Evolutionary conservation across 2,113 vertebrate genomes (phyloP), one percentile per base, ranked within the genome.

Genomic region (Thalassoma bifasciatum): DNA sequence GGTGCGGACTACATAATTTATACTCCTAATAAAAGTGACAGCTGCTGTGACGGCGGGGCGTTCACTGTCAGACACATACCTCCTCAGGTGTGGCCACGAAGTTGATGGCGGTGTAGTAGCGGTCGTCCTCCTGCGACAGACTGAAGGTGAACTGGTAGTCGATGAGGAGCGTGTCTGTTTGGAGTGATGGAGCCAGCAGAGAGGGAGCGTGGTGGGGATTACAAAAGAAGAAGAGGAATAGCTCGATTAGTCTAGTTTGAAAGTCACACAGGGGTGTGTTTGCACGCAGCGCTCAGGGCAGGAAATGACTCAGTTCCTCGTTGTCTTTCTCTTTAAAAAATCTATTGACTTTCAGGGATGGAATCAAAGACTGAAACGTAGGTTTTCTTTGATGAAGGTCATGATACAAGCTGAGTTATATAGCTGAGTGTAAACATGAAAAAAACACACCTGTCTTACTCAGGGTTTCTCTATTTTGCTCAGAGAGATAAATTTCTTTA

Each of bases 61-160:
- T 40, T 46, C 52, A 4, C 63, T 9, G 82, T 16, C 49, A 40
- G 64, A 57, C 10, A 52, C 87, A 0, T 92, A 99, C 98, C 95
- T 99, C 98, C 82, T 99, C 97, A 0, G 98, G 98, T 9, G 97
- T 99, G 49, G 97, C 98, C 86, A 98, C 97, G 57, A 99, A 99
- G 94, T 99, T 99, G 92, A 99, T 99, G 70, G 98, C 97, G 26
- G 97, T 99, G 86, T 98, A 99, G 87, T 99, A 96, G 44, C 96
- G 96, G 85, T 99, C 98, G 19, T 99, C 98, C 90, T 99, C 98
- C 89, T 99, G 98, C 37, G 98, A 99, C 59, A 99, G 94, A 87
- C 97, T 99, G 94, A 99, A 99, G 90, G 98, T 99, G 93, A 99
- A 99, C 95, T 99, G 98, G 91, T 99, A 99, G 93, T 99, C 98